Evolutionary conservation across 2,797 vertebrate genomes (phyloP), one percentile per base, ranked within the genome.

Genomic region (Chromobotia macracanthus): DNA sequence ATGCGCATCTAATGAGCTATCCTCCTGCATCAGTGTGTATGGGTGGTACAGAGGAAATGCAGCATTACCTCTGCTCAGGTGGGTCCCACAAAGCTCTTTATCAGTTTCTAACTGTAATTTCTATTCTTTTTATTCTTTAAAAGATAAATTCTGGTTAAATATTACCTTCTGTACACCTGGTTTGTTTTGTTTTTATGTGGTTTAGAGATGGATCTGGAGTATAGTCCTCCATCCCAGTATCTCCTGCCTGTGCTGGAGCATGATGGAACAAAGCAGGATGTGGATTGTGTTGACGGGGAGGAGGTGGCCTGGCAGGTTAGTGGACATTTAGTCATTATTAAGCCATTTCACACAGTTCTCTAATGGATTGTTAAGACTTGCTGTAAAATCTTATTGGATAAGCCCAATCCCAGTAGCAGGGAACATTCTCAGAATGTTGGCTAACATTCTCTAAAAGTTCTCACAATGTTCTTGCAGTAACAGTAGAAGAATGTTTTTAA

Each of bases 191-290:
- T 9, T 53, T 6, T 12, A 80, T 81, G 38, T 72, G 35, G 5
- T 86, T 12, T 88, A 99, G 97, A 96, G 77, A 89, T 94, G 16
- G 95, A 95, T 9, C 89, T 96, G 64, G 92, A 96, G 0, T 99
- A 99, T 84, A 95, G 92, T 50, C 92, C 96, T 0, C 95, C 97
- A 2, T 96, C 96, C 0, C 94, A 98, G 91, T 95, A 94, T 67
- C 91, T 94, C 6, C 90, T 95, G 19, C 93, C 95, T 0, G 89
- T 92, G 0, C 91, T 96, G 89, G 95, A 97, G 91, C 94, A 87
- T 0, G 91, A 95, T 11, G 82, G 87, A 38, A 79, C 72, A 1
- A 90, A 88, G 72, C 87, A 79, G 4, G 75, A 70, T 4, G 77
- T 67, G 15, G 84, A 91, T 88, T 70, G 11, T 77, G 68, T 85